Conservation (phyloP, 1,140 invertebrate species). For the Caenorhabditis elegans region DNA sequence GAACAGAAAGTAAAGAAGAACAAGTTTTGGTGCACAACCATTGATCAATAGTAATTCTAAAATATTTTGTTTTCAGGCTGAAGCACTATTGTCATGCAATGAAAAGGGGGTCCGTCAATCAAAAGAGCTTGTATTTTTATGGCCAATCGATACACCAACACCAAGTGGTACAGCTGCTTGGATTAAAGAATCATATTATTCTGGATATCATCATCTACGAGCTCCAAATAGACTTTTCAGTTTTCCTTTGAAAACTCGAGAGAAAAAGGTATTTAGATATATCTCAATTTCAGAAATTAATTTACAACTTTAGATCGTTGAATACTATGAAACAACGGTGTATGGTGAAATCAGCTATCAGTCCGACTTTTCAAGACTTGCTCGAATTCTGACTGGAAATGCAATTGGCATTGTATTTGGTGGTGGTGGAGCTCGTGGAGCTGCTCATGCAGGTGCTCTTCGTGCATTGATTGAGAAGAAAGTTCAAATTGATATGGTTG, state of each 20-base stretch:
- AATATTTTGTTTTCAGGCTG: not conserved
- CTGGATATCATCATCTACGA: slow-evolving; percentile 93
- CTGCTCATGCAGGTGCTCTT: slow-evolving; percentile 92
- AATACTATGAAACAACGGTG: slow-evolving; percentile 60
- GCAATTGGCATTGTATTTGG: slow-evolving; percentile 70
- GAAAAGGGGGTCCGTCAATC: slow-evolving; percentile 83
- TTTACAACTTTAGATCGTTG: slow-evolving; percentile 55
- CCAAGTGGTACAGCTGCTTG: slow-evolving; percentile 89
- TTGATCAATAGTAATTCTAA: not conserved
- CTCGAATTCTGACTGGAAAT: slow-evolving; percentile 92
- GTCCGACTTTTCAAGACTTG: slow-evolving; percentile 93
- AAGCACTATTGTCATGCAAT: slow-evolving; percentile 81
- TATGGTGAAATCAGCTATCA: slow-evolving; percentile 71
- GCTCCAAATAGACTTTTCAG: slow-evolving; percentile 83
- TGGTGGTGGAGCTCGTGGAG: slow-evolving; percentile 85
- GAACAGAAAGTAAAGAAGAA: slow-evolving; percentile 52
- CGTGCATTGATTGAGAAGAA: slow-evolving; percentile 77
- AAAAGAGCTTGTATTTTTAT: slow-evolving; percentile 91
- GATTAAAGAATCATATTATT: slow-evolving; percentile 94
- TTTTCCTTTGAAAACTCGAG: slow-evolving; percentile 43
- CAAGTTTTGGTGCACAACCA: slow-evolving; percentile 72
- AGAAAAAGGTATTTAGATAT: not conserved
- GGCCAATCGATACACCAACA: slow-evolving; percentile 79
- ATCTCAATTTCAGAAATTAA: no score
- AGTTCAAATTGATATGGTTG: slow-evolving; percentile 66